Base-by-base conservation (phyloP, 2,888 invertebrate species). In the Cactoblastis cactorum region DNA sequence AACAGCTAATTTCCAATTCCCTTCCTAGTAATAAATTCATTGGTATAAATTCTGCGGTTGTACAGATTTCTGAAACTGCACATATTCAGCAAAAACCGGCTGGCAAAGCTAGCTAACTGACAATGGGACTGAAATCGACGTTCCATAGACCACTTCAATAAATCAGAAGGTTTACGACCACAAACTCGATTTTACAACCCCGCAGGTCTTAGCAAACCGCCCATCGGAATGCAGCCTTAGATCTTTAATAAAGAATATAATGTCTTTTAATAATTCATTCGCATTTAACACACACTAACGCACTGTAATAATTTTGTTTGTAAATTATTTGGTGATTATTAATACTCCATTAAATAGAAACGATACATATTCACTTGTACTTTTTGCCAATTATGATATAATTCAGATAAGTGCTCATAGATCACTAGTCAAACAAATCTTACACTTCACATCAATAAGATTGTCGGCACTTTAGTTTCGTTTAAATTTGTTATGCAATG, bases 161-260 rank as follows among this genome's bases (percentile, higher is more conserved):
- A 77, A 79, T 81, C 77, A 75, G 59, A 61, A 47, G 62, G 67
- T 81, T 83, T 80, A 83, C 71, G 76, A 75, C 62, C 56, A 61
- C 55, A 24, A 50, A 52, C 53, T 57, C 58, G 53, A 45, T 46
- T 55, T 58, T 58, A 58, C 63, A 62, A 60, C 71, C 68, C 66
- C 62, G 52, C 54, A n/a, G n/a, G 61, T 62, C 67, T 39, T 33
- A 41, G 38, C 71, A 65, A 57, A 54, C 54, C 56, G 54, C 53
- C 57, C 58, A 51, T 51, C 61, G 53, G 63, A 67, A 64, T 67
- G 58, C 59, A 52, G 53, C 53, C 54, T 49, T 57, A 52, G 53
- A 67, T 65, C 57, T 52, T 53, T 68, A 65, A 65, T 62, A 63
- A 60, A 65, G 67, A 67, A 67, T 69, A 67, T 69, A 65, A 63